Evolutionary conservation across 2,113 vertebrate species (phyloP), one percentile per base, ranked within the genome.

Genomic region (Cairina moschata): DNA sequence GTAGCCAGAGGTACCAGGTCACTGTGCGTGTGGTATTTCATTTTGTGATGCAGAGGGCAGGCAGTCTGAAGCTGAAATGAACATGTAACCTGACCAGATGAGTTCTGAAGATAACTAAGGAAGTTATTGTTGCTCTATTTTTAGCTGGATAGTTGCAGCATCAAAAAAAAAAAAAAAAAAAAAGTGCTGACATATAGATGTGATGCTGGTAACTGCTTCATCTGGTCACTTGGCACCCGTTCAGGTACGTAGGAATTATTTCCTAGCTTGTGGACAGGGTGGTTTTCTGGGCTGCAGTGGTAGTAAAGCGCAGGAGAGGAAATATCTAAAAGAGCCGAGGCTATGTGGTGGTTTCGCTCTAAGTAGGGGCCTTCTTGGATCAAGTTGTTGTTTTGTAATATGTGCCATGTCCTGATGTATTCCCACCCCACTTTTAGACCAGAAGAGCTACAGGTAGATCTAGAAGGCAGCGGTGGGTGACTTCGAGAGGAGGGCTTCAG

Each of bases 401-500:
- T 17, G 1, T 32, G 13, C 40, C 59, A 34, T 31, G 16, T 63
- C 23, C 90, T 75, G 26, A 58, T 69, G 8, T 34, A 26, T 55
- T 25, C 13, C 56, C 42, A 17, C 26, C 13, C 26, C 21, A 0
- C 6, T 26, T 72, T 52, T 7, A 34, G 3, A 17, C 5, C 29
- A 28, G 31, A 9, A 42, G 34, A 65, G 68, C 31, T 76, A 2
- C 26, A 9, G 54, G 0, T 65, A 3, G 48, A 67, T 29, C 0
- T 2, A 11, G 3, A 17, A 52, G 83, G 90, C 54, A 55, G 69
- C 84, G 63, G 40, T 4, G 16, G 7, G 66, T 73, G 86, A 69
- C 26, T 3, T 4, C 52, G 77, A 4, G 17, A 76, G 69, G 3
- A 4, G 62, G 0, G 1, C 21, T 65, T 22, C 3, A 7, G 80